Evolutionary conservation across 1,140 invertebrate genomes (phyloP), one percentile per base, ranked within the genome.

Genomic region (Trichonephila clavipes): DNA sequence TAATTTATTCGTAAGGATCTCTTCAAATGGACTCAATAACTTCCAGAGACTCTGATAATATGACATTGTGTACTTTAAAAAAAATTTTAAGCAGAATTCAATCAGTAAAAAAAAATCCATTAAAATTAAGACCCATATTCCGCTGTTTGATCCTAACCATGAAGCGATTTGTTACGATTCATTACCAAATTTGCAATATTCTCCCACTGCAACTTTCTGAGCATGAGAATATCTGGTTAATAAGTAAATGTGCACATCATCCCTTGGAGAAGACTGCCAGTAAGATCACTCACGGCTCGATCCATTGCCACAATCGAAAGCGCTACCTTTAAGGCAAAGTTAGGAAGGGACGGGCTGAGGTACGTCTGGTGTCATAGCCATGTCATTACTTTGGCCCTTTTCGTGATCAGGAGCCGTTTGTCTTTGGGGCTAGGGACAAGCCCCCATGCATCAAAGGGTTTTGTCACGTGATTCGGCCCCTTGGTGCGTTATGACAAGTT

Each of bases 381-480:
- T 82, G 92, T 93, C 92, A 93, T 93, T 93, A 93, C 86, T 93
- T 88, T 58, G 82, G 66, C 40, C 66, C 92, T 64, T 88, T 93
- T 51, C 92, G 92, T 93, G 92, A 93, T 93, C 82, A 88, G 86
- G 86, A 19, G 58, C 64, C 92, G 92, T 93, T 93, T 93, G 92
- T 93, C 92, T 93, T 93, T 40, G 66, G 85, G 85, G 2, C 85
- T 58, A 82, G 16, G 72, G 92, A 93, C 92, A 88, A 28, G 83
- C 66, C 21, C 92, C 92, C 21, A 93, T 93, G 92, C 92, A 93
- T 93, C 92, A 93, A 93, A 88, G 51, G 86, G n/a, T 21, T 51
- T 51, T 66, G 59, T 88, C 66, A 69, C 66, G 86, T 88, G 83
- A 88, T 69, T 40, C 58, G 34, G 28, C 40, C 62, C 51, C 83